Base-by-base conservation (phyloP, 2,888 invertebrate species). In the Pollenia amentaria region DNA sequence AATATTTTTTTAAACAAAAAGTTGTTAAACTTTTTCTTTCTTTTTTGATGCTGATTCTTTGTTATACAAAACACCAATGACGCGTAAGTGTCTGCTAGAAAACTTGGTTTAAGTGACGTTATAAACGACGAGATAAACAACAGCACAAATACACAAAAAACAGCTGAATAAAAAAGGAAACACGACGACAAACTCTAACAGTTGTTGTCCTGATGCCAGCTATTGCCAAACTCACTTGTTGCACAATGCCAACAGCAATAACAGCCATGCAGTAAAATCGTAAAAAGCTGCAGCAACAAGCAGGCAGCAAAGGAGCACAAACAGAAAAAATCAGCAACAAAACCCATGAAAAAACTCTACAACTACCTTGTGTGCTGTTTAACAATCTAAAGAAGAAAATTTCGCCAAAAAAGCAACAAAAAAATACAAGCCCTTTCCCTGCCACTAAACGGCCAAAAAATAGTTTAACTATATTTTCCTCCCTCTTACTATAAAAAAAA, bases 161-260 rank as follows among this genome's bases (percentile, higher is more conserved):
- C 69, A 40, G 12, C 11, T 64, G 44, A 18, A 60, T 21, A 76
- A 73, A 38, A 89, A 90, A 90, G 60, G 60, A 29, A 48, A 67
- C 16, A 80, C 46, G n/a, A 72, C 18, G 38, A 72, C 64, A 46
- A 42, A 64, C 72, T 72, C 10, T 75, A 82, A 88, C 90, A 90
- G 91, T 91, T 91, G 91, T 91, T 91, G 91, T 92, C 91, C 91
- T 91, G 91, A 89, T 92, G 92, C 92, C 91, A 91, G 92, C 91
- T 92, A 92, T 91, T 93, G 92, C 91, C 92, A 92, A 93, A 93
- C 93, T 93, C 93, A 93, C 93, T 93, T 93, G 93, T 93, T 93
- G 93, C 93, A 93, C 93, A 93, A 92, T 91, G 90, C 91, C 90
- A 91, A 85, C 72, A 85, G 78, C 84, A 67, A 60, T 65, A 77